Base-by-base conservation (phyloP, 2,888 invertebrate genomes). In the Rotaria macrura region DNA sequence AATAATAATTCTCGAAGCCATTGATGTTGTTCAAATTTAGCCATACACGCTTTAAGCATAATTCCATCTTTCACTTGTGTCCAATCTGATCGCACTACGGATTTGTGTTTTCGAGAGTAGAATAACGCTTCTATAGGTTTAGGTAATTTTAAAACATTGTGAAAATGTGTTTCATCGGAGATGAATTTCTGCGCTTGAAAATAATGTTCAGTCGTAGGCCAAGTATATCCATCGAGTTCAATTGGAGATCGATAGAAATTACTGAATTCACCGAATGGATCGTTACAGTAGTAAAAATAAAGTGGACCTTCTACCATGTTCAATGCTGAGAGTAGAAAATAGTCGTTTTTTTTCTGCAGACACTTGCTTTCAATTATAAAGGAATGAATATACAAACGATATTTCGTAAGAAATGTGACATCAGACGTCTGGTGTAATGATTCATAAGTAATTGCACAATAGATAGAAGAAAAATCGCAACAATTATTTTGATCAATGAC, bases 201-300 rank as follows among this genome's bases (percentile, higher is more conserved):
- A 10, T 85, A 85, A 40, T 85, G 85, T 52, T 85, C 85, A 40
- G 65, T 84, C 2, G 84, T 85, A 55, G 83, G 38, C 85, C 85
- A 85, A n/a, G 52, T 23, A n/a, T 84, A 20, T 29, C 85, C 85
- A 72, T 85, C 57, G 20, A 85, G 49, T 72, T 84, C 84, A 47
- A 85, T 84, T n/a, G 57, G 34, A 57, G 83, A 54, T 5, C 25
- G n/a, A 43, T 83, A 85, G 57, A 85, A 85, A 49, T 85, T 85
- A 14, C 84, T 57, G 55, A 85, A 85, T 20, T 84, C 83, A 52
- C 85, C 85, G 47, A 83, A 85, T 49, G 65, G 85, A 29, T 84
- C 65, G 12, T 79, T 34, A 65, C n/a, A 29, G 23, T 4, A 25
- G 9, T 65, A 65, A 65, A 65, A 65, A 34, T 65, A 34, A n/a